These are phyloP conservation scores for Cottus gobio DNA, from an alignment of 2,113 vertebrate species.

Conservation along the genomic window DNA sequence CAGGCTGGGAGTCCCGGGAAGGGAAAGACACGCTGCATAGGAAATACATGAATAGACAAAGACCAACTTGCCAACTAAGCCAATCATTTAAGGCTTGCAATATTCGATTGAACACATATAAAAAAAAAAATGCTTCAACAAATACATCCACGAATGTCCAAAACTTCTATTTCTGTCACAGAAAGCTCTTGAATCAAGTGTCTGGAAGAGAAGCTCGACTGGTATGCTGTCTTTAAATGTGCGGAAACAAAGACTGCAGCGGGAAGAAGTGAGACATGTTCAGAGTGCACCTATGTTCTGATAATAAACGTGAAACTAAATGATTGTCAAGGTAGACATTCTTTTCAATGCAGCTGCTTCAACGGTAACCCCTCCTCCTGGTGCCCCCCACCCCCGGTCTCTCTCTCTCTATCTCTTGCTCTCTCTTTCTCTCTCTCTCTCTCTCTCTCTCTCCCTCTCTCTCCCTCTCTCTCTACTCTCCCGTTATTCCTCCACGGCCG, in stretches of 20 bases:
- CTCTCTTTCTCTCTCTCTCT: conserved; percentile 36
- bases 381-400: neutral
- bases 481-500: conserved; percentile 62
- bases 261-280: neutral
- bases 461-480: conserved; percentile 41
- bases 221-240: neutral
- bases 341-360: conserved; percentile 70
- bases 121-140: neutral
- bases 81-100: neutral
- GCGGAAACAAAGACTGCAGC: conserved; percentile 1
- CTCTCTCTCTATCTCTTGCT: neutral
- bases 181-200: neutral
- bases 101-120: accelerated
- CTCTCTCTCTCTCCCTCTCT: conserved; percentile 53
- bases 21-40: conserved; percentile 1
- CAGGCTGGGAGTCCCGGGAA: conserved; percentile 15
- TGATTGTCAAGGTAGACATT: conserved; percentile 61
- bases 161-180: neutral
- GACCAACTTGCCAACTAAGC: neutral
- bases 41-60: neutral
- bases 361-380: conserved; percentile 76
- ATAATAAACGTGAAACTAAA: conserved; percentile 42
- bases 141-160: neutral
- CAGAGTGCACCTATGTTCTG: neutral
- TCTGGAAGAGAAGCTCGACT: neutral